phyloP scores from a whole-genome alignment of 2,888 invertebrate species.

The Plusia festucae region DNA sequence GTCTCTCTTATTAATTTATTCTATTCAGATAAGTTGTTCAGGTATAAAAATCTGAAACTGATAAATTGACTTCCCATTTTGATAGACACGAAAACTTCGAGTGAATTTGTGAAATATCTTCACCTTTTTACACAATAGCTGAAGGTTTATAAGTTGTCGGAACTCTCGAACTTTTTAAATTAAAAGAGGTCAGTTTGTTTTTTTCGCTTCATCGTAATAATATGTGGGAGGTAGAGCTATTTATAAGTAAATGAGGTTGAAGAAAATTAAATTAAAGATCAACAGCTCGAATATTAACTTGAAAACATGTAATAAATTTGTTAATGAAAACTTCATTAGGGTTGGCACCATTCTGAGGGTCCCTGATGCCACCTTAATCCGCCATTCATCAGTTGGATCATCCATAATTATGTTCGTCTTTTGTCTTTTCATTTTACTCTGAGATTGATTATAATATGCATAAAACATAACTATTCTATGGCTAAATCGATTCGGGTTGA shows the following conservation, averaged over 20 bases:
- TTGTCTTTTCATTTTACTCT: background rate
- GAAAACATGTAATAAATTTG: background rate
- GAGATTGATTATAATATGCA: background rate
- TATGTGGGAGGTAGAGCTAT: conserved; percentile 12
- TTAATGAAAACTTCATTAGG: background rate
- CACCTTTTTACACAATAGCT: conserved; percentile 25
- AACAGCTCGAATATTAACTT: background rate
- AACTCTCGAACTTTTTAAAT: conserved; percentile 43
- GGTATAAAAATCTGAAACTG: background rate
- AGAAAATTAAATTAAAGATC: background rate
- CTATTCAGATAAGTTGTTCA: background rate
- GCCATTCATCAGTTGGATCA: no score
- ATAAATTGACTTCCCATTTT: conserved; percentile 21
- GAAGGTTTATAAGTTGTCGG: conserved; percentile 26
- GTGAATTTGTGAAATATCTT: conserved; percentile 16
- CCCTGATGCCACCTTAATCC: no score
- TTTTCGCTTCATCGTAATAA: conserved; percentile 8
- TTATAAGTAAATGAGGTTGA: background rate
- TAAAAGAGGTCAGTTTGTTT: conserved; percentile 32
- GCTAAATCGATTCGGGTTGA: background rate
- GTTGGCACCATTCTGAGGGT: background rate
- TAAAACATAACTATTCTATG: background rate
- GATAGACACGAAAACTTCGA: conserved; percentile 8
- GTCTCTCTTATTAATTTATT: background rate
- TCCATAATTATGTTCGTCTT: no score